Evolutionary conservation across 2,797 vertebrate genomes (phyloP), one percentile per base, ranked within the genome.

Genomic region (Vespertilio murinus): DNA sequence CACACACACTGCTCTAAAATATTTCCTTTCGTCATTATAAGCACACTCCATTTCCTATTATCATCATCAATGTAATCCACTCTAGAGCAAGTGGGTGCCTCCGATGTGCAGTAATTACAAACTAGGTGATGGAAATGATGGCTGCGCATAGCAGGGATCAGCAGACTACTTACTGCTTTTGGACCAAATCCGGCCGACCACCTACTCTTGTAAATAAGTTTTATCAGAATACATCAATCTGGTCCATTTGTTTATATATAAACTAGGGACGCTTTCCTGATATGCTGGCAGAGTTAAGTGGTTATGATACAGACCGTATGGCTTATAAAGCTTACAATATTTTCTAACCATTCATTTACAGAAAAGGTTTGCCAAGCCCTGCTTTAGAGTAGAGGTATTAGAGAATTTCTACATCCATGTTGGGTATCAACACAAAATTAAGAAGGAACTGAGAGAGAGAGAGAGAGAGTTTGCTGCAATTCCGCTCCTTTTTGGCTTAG

Each of bases 21-120:
- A 91, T 69, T 65, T 80, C 17, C 35, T 65, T 95, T 86, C 74
- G 33, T 71, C 94, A 56, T 78, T 69, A 79, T 70, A 90, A 69
- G 42, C 47, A 88, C 5, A 47, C 80, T 38, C 22, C 47, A 84
- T 65, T 79, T 87, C 67, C 0, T 9, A 30, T 45, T 69, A 54
- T 73, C 12, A 88, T 71, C 56, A 77, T 54, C 80, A 85, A 52
- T 16, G 82, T 8, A 52, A 88, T 52, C n/a, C 33, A 85, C 64
- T 78, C 84, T 71, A 82, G 22, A 67, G 28, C 25, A 88, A 86
- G 0, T 45, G n/a, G 64, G 28, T 25, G 35, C 3, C 13, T 93
- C 30, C 8, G 80, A 52, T 8, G 3, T 22, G 0, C 33, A 83
- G 22, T 7, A 67, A 73, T 12, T 79, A 10, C 35, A 67, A 83